These are phyloP conservation scores for Mormyrus iriodes DNA, from an alignment of 2,113 vertebrate species.

Conservation along the genomic window DNA sequence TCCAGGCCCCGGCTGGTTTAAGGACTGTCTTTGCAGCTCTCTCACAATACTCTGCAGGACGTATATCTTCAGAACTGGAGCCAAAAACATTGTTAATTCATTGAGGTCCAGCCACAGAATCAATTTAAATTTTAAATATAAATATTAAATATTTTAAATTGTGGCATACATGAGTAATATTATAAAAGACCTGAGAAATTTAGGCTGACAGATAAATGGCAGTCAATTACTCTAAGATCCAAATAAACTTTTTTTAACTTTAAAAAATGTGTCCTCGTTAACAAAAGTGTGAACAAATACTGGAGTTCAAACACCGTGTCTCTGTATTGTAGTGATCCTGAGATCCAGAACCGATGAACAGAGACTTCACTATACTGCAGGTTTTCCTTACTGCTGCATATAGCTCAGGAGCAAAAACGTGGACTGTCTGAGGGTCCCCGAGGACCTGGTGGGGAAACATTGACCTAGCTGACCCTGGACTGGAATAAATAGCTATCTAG, in stretches of 20 bases:
- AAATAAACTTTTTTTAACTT: background rate
- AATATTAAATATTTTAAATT: background rate
- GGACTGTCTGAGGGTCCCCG: background rate
- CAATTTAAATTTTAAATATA: background rate
- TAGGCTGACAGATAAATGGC: background rate
- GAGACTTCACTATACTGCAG: background rate
- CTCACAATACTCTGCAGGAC: background rate
- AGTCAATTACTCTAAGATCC: background rate
- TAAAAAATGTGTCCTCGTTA: background rate
- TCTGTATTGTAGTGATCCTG: background rate
- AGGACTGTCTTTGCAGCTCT: background rate
- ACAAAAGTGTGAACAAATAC: background rate
- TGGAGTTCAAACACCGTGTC: background rate
- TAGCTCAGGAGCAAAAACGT: background rate
- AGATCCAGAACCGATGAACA: background rate
- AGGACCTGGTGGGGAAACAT: background rate
- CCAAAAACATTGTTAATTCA: background rate
- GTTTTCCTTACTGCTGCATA: background rate
- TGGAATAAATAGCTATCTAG: background rate
- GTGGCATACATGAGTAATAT: background rate
- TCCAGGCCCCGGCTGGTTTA: background rate
- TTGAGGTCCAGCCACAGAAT: background rate
- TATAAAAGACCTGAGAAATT: background rate
- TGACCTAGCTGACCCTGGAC: background rate
- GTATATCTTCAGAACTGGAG: conserved; percentile 9